These are phyloP conservation scores for Crypturellus tataupa DNA, from an alignment of 2,797 vertebrate genomes.

Conservation along the genomic window DNA sequence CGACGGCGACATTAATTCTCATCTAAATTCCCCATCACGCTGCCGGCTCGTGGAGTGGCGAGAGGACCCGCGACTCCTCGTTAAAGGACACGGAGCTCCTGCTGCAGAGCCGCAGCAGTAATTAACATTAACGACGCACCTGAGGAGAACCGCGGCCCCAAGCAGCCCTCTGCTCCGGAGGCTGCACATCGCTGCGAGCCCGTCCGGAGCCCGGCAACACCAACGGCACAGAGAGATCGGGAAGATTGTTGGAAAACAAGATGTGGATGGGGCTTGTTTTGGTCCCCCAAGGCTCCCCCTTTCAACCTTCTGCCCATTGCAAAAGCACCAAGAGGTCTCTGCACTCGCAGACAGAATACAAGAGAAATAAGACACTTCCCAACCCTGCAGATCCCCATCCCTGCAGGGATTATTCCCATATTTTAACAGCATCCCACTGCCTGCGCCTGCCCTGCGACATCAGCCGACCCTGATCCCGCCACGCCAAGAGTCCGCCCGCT, in stretches of 20 bases:
- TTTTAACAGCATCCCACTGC: neutral
- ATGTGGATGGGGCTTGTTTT: neutral
- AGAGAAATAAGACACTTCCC: rapidly evolving
- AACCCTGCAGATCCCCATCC: rapidly evolving
- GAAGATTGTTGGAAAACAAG: neutral
- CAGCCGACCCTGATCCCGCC: neutral
- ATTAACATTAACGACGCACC: slow-evolving; percentile 86
- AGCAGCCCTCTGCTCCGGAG: neutral
- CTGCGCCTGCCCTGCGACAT: slow-evolving; percentile 34
- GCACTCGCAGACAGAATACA: rapidly evolving
- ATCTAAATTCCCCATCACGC: slow-evolving; percentile 92
- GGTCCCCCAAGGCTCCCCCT: neutral
- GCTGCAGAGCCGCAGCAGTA: slow-evolving; percentile 49
- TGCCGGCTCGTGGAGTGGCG: slow-evolving; percentile 71
- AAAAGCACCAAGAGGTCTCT: neutral
- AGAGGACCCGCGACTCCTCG: slow-evolving; percentile 72
- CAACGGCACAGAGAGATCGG: neutral
- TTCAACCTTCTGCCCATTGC: neutral
- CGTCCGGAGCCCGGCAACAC: neutral
- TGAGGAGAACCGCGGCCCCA: neutral
- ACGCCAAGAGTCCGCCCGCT: neutral
- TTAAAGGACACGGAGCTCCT: slow-evolving; percentile 77
- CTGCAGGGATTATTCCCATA: neutral
- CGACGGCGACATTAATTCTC: slow-evolving; percentile 81
- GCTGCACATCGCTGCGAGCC: slow-evolving; percentile 23